Base-by-base conservation (phyloP, 2,888 invertebrate genomes). In the Melitaea athalia region DNA sequence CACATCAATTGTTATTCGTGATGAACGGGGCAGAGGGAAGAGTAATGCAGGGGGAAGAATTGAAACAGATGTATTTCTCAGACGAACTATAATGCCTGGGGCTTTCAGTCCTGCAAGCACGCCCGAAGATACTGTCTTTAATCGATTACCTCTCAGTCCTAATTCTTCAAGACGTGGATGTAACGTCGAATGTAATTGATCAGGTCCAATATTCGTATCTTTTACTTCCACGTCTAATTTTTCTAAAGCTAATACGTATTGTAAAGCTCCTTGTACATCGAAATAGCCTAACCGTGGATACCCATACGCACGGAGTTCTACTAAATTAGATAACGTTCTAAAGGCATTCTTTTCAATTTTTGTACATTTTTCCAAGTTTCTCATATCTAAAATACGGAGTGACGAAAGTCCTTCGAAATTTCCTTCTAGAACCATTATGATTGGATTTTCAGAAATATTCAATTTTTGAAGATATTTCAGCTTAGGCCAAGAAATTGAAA, bases 1-100 rank as follows among this genome's bases (percentile, higher is more conserved):
- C 0, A 98, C 94, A 81, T 98, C 97, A 5, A 98, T 93, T 5
- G 94, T 94, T 43, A 98, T 94, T 72, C 95, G 95, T 0, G 97
- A 97, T 3, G 98, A 98, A 78, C 97, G 94, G 0, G 98, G 98
- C 24, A 98, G 94, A 0, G 98, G 97, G 81, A 98, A 97, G 68
- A 98, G 94, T 31, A 98, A 84, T 0, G 97, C 96, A 5, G 97
- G 96, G 0, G 98, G 97, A 64, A 98, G 88, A 12, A 94, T 93
- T 14, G 94, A 94, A 8, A 98, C 87, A 0, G 97, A 97, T 0
- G 98, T 98, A 79, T 98, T 97, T 62, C 95, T 94, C 61, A 98
- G 90, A 66, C 95, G 94, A n/a, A 98, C 95, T 0, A 92, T 93
- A 1, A 98, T 93, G 12, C 94, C 86, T 14, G 95, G 94, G 24